Conservation (phyloP, 2,888 invertebrate species). For the Drosophila picticornis region DNA sequence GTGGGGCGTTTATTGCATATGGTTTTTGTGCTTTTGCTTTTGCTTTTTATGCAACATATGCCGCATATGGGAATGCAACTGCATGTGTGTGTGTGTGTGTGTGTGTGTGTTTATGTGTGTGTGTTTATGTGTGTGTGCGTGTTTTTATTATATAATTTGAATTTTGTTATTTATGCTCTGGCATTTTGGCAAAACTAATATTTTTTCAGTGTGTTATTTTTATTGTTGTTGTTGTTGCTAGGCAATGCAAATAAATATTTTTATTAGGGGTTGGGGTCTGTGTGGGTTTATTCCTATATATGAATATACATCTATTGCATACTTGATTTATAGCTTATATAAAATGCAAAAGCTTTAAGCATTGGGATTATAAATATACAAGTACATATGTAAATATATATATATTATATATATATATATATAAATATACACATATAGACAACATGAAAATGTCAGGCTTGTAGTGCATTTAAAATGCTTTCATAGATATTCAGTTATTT, state of each 20-base stretch:
- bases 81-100: background rate
- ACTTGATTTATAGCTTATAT: constrained; percentile 50
- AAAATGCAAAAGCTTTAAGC: constrained; percentile 46
- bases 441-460: background rate
- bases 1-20: constrained; percentile 69
- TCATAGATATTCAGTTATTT: constrained; percentile 12
- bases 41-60: constrained; percentile 76
- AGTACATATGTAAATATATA: constrained; percentile 7
- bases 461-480: constrained; percentile 29
- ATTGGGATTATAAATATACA: constrained; percentile 43
- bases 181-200: constrained; percentile 50
- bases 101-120: constrained; percentile 5
- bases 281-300: background rate
- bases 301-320: constrained; percentile 29
- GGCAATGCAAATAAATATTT: constrained; percentile 50
- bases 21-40: constrained; percentile 66
- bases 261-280: background rate
- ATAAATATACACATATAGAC: constrained; percentile 4
- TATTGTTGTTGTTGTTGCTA: constrained; percentile 48
- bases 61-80: constrained; percentile 46
- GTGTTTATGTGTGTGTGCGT: constrained; percentile 39
- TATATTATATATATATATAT: constrained; percentile 2
- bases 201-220: constrained; percentile 32
- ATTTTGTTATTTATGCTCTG: constrained; percentile 66
- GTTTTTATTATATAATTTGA: constrained; percentile 71